Base-by-base conservation (phyloP, 2,113 vertebrate genomes). In the Jaculus jaculus region DNA sequence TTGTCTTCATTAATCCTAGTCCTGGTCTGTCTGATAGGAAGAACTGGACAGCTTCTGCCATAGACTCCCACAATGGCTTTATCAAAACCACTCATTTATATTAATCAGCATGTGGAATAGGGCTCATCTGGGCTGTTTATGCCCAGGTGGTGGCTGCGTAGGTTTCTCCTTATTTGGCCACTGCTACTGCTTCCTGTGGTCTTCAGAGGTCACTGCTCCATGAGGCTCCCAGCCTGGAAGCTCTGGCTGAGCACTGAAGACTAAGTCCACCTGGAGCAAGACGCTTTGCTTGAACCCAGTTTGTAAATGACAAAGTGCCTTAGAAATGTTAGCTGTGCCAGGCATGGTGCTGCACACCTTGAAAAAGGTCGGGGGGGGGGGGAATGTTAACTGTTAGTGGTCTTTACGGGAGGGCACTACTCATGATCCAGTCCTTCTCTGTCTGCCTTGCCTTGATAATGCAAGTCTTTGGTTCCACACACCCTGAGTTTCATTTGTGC, bases 121-220 rank as follows among this genome's bases (percentile, higher is more conserved):
- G 87, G 85, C 94, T 97, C 94, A 96, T 95, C 94, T 96, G 97
- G 96, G 84, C 84, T 71, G 60, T 78, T 5, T 60, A 74, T 93
- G 96, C 82, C 96, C 96, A 97, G 96, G 96, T 97, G 96, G 96
- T 80, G 71, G 58, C 84, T 80, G 85, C 93, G 95, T 73, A 84
- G 90, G 87, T 83, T 87, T 72, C 79, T 92, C 79, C 66, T 87
- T 82, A 60, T 93, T 96, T 96, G 96, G 97, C 95, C 87, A 78
- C 60, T 86, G 90, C 80, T 82, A 1, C 74, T 72, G 82, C 39
- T 91, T 66, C 60, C 81, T 6, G 7, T 86, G 93, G 95, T 96
- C 91, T 91, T 95, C 78, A 63, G 69, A 82, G 91, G 78, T 89
- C 21, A 63, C 68, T 42, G 77, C 87, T 74, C n/a, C 69, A 23